Conservation (phyloP, 2,888 invertebrate genomes). For the Drosophila mulleri region DNA sequence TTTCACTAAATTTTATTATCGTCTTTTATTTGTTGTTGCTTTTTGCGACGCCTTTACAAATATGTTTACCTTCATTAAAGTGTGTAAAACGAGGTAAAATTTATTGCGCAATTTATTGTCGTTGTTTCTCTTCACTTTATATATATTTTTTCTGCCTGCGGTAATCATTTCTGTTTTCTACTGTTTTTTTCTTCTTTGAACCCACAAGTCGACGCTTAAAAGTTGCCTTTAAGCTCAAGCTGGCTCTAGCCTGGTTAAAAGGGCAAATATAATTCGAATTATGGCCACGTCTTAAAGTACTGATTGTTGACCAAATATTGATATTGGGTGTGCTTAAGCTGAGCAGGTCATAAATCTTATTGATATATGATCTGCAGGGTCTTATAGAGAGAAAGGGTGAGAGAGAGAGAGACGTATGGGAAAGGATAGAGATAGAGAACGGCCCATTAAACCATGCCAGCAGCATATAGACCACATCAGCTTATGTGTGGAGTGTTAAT, state of each 20-base stretch:
- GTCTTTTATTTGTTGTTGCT: background rate
- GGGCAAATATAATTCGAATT: conserved; percentile 21
- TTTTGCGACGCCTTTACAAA: conserved; percentile 45
- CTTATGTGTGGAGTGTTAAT: background rate
- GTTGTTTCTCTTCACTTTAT: conserved; percentile 5
- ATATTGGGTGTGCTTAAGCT: conserved; percentile 31
- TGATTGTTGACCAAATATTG: conserved; percentile 12
- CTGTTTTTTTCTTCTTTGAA: conserved; percentile 14
- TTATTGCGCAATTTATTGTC: conserved; percentile 63
- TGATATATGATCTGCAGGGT: conserved; percentile 1
- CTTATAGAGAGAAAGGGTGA: background rate
- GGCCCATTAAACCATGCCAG: background rate
- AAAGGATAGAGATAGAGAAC: background rate
- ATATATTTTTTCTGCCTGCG: background rate
- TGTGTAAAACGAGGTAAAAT: conserved; percentile 43
- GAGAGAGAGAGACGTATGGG: background rate
- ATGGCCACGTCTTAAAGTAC: conserved; percentile 2
- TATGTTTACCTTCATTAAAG: conserved; percentile 48
- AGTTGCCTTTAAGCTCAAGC: background rate
- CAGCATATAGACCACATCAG: background rate
- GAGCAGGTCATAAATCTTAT: conserved; percentile 35
- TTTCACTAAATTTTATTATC: conserved; percentile 32
- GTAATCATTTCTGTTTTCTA: conserved; percentile 24
- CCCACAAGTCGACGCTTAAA: conserved; percentile 30
- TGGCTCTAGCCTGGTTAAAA: conserved; percentile 12